Percentiles rank a stretch among this genome's conserved stretches.
Conservation (phyloP, 2,797 vertebrate genomes). For the Mormyrus proboscirostris region DNA sequence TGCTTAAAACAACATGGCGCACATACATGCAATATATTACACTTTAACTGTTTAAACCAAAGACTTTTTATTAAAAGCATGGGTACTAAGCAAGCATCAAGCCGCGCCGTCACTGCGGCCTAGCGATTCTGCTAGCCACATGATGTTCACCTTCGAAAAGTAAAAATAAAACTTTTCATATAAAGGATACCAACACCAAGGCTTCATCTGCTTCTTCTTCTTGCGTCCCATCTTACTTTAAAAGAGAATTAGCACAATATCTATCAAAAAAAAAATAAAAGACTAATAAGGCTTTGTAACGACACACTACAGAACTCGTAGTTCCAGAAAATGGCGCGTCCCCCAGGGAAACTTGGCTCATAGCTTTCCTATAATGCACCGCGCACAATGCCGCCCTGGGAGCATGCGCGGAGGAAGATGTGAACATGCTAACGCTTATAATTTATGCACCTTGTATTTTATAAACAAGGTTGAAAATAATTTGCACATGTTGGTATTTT, state of each 20-base stretch:
- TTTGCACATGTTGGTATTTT: background rate
- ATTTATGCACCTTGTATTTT: background rate
- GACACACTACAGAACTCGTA: background rate
- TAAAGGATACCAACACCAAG: slow-evolving; percentile 98
- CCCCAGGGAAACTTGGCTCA: background rate
- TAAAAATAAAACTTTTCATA: background rate
- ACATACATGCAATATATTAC: background rate
- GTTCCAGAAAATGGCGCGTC: slow-evolving; percentile 11
- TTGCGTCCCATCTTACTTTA: slow-evolving; percentile 79
- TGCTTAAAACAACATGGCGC: background rate
- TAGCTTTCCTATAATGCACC: slow-evolving; percentile 13
- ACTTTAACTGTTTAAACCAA: background rate
- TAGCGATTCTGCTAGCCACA: background rate
- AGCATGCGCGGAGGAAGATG: background rate
- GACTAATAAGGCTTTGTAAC: background rate
- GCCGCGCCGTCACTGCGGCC: background rate
- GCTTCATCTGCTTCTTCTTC: slow-evolving; percentile 99
- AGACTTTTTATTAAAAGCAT: background rate
- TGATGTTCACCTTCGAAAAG: background rate
- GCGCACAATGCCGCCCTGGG: background rate
- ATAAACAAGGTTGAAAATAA: background rate
- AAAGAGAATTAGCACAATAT: background rate
- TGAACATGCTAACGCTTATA: background rate
- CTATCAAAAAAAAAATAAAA: background rate
- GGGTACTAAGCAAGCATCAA: background rate